Evolutionary conservation across 2,888 invertebrate species (phyloP), one percentile per base, ranked within the genome.

Genomic region (Agonopterix subpropinquella): DNA sequence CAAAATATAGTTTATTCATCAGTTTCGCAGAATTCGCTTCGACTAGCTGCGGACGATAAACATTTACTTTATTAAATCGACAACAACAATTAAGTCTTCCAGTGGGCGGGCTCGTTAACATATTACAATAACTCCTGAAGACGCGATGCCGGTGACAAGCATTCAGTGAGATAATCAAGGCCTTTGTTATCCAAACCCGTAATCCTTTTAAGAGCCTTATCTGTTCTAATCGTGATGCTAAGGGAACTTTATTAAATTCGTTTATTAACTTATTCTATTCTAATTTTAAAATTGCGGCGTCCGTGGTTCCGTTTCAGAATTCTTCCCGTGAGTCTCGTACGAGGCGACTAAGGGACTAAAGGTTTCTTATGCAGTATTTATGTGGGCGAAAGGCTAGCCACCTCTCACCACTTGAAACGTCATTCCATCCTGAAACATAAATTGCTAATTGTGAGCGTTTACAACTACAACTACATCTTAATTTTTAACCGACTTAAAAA

Each of bases 131-230:
- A 76, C 72, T 71, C 67, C 58, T 50, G 54, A 45, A 49, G 54
- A 49, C 43, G 66, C 42, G 42, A 42, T 42, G 42, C 11, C 63
- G 65, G 68, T 79, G 81, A 82, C 81, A 80, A 73, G 67, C 73
- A 76, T 77, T 80, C 77, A 72, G 68, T 61, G 67, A 75, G 77
- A 78, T 80, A 82, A 82, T 80, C 79, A 73, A 68, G 59, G 61
- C 69, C 72, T 79, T 82, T 82, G 80, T 82, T 79, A 75, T 65
- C 65, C 64, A 58, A 73, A 72, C 65, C 28, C 72, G 66, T 80
- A 80, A 81, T 79, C 80, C 75, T 72, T 75, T 80, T 73, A 79
- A 73, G 65, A 73, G 71, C 67, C 69, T 77, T 77, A 77, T 78
- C 79, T 76, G 55, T 64, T 62, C 66, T 72, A 73, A 73, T 70